phyloP scores from a whole-genome alignment of 2,113 vertebrate genomes.

The Myrmecophaga tridactyla region DNA sequence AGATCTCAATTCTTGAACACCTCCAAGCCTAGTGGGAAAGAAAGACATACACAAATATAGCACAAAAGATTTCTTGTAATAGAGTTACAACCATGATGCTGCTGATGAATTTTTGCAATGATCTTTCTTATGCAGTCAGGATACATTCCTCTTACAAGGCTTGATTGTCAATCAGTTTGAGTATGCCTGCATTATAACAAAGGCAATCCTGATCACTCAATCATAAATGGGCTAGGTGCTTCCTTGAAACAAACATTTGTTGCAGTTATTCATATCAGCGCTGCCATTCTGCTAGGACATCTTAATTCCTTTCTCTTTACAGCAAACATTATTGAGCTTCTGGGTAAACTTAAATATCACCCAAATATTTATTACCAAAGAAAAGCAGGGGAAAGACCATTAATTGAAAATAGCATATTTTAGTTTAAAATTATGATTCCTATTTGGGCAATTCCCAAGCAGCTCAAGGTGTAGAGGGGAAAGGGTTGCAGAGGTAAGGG shows the following conservation, averaged over 20 bases:
- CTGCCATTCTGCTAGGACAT: not conserved
- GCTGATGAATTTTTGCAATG: not conserved
- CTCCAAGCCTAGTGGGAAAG: not conserved
- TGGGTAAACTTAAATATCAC: not conserved
- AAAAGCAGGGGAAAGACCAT: not conserved
- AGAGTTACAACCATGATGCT: not conserved
- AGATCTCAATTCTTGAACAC: not conserved
- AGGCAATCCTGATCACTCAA: not conserved
- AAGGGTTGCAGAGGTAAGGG: not conserved
- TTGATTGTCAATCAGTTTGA: constrained; percentile 3
- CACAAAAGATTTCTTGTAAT: not conserved
- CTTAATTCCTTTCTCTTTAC: not conserved
- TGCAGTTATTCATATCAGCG: not conserved
- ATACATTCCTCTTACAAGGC: not conserved
- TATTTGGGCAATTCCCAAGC: not conserved
- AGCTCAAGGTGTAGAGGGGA: not conserved
- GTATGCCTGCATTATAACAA: not conserved
- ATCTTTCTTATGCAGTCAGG: not conserved
- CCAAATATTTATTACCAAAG: not conserved
- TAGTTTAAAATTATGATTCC: not conserved
- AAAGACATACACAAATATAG: not conserved
- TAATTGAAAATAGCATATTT: not conserved
- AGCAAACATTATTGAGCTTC: not conserved
- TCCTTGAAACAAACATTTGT: not conserved
- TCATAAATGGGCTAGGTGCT: not conserved